These are phyloP conservation scores for Sanderia malayensis DNA, from an alignment of 30 jellyfish, hydroid and myxozoan genomes.

Conservation along the genomic window DNA sequence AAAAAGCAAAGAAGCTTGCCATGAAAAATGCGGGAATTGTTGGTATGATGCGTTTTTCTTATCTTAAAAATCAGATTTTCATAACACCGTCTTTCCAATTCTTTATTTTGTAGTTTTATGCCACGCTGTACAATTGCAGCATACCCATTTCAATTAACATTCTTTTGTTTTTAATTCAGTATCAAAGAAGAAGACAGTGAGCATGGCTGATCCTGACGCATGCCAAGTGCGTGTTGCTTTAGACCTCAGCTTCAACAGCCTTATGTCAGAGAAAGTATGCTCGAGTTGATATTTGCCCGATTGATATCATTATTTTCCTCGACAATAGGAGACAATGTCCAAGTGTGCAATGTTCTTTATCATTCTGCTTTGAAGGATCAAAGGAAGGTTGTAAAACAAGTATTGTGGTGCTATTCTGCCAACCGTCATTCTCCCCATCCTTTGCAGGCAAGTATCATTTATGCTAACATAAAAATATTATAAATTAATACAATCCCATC, in stretches of 20 bases:
- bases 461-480: too few species aligned
- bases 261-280: constrained; percentile 65
- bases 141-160: too few species aligned
- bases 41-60: constrained; percentile 5
- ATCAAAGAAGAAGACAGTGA: constrained; percentile 23
- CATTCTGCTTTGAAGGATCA: constrained; percentile 27
- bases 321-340: too few species aligned
- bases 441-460: constrained; percentile 24
- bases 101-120: too few species aligned
- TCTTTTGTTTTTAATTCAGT: too few species aligned
- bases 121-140: too few species aligned
- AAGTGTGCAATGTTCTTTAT: too few species aligned
- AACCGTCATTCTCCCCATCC: constrained; percentile 57
- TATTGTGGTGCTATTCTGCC: constrained; percentile 47
- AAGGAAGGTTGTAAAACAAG: constrained; percentile 53
- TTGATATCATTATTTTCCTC: too few species aligned
- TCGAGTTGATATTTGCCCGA: too few species aligned
- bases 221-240: constrained; percentile 46
- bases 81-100: too few species aligned
- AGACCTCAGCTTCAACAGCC: constrained; percentile 55
- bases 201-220: constrained; percentile 46
- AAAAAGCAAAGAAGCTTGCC: constrained; percentile 46
- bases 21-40: constrained; percentile 45
- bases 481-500: too few species aligned
- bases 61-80: too few species aligned